Evolutionary conservation across 2,888 invertebrate species (phyloP), one percentile per base, ranked within the genome.

Genomic region (Dynastes grantii): DNA sequence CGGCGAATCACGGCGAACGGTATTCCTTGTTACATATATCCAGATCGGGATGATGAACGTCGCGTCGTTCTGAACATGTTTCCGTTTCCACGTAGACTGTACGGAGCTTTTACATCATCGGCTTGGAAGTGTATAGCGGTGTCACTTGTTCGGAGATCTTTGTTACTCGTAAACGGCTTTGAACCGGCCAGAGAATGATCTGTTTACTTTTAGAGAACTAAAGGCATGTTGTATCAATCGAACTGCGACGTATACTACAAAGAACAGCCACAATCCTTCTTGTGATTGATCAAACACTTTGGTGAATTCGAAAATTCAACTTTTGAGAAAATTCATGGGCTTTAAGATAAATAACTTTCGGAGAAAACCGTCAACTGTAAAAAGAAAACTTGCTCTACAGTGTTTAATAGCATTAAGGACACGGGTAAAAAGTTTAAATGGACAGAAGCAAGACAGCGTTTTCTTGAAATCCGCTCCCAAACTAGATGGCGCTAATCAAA

Each of bases 21-120:
- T 61, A 61, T 61, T 27, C 61, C 61, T 61, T 61, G 61, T 22
- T 22, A 22, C 22, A 22, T 61, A 61, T 61, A 61, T 45, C 45
- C 61, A 11, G 9, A 27, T 27, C 61, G 29, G 27, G 11, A 61
- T 61, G 61, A 55, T 22, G 55, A n/a, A 22, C 55, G 1, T 51
- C 51, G 51, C 11, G 51, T n/a, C n/a, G 5, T 2, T 53, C 27
- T 13, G 2, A 61, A 61, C 61, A 29, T 61, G 61, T 61, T 61
- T 61, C 61, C 61, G 61, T 61, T 29, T 61, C 27, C 61, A 61
- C 61, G 61, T 27, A 22, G 22, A 53, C 6, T 5, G 16, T 53
- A 27, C 61, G 61, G 29, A 22, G 61, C 61, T 61, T 61, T 61
- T 61, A 22, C 11, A 61, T 11, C 27, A 27, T n/a, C 22, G 22